These are phyloP conservation scores for Drosophila mimica DNA, from an alignment of 2,888 invertebrate genomes.

Conservation along the genomic window DNA sequence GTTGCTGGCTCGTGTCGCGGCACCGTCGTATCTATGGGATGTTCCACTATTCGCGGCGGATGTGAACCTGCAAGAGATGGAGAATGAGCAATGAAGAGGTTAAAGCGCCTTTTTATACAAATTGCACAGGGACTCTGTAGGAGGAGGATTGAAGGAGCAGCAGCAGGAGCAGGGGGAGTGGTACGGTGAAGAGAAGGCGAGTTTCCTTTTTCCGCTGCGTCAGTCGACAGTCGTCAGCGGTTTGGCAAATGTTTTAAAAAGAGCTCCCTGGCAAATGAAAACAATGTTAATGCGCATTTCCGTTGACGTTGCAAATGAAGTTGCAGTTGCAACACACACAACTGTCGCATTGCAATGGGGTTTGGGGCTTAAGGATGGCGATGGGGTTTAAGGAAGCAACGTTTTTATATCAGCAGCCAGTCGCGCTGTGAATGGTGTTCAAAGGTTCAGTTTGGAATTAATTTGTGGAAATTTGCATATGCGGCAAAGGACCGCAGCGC, in stretches of 20 bases:
- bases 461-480: constrained; percentile 78
- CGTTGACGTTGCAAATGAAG: constrained; percentile 81
- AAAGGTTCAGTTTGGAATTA: constrained; percentile 75
- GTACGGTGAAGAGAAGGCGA: not conserved
- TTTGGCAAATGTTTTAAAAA: constrained; percentile 68
- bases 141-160: not conserved
- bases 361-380: not conserved
- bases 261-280: constrained; percentile 69
- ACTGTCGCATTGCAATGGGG: constrained; percentile 40
- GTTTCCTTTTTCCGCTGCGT: constrained; percentile 70
- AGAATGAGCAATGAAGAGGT: constrained; percentile 60
- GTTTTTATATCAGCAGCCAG: constrained; percentile 12
- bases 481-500: constrained; percentile 67
- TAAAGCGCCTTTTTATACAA: constrained; percentile 60
- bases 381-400: not conserved
- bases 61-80: constrained; percentile 85
- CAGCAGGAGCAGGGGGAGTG: too few species aligned
- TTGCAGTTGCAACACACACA: constrained; percentile 71
- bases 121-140: constrained; percentile 30
- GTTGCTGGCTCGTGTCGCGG: constrained; percentile 96
- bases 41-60: constrained; percentile 94
- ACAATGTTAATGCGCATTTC: constrained; percentile 81
- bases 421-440: constrained; percentile 19
- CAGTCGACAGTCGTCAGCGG: constrained; percentile 69
- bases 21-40: constrained; percentile 95